These are phyloP conservation scores for Zygaena filipendulae DNA, from an alignment of 2,888 invertebrate species.

Conservation along the genomic window DNA sequence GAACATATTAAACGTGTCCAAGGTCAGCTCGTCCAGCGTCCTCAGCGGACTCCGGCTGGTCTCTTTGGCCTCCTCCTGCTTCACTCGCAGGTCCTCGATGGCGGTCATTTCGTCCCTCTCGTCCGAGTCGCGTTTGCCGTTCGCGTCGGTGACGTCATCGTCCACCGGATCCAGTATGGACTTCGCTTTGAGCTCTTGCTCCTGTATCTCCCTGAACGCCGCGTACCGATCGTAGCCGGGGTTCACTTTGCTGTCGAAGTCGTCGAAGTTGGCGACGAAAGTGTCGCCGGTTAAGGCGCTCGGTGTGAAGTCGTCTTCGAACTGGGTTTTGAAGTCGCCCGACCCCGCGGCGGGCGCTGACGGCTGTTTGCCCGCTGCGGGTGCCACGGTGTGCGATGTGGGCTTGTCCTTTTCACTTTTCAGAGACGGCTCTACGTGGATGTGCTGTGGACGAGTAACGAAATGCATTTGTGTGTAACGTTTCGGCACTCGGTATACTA, in stretches of 20 bases:
- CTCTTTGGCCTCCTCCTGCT: slow-evolving; percentile 33
- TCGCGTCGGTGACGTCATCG: slow-evolving; percentile 22
- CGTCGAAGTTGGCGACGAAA: slow-evolving; percentile 76
- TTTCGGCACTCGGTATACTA: too few relatives aligned
- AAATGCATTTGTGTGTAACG: too few relatives aligned
- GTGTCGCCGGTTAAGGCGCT: slow-evolving; percentile 42
- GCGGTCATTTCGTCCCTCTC: slow-evolving; percentile 43
- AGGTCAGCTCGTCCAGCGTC: slow-evolving; percentile 45
- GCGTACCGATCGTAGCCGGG: slow-evolving; percentile 84
- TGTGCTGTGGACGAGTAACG: too few relatives aligned
- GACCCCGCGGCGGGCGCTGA: slow-evolving; percentile 18
- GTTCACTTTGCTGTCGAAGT: slow-evolving; percentile 65
- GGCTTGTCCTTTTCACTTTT: slow-evolving; percentile 34
- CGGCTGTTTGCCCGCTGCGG: slow-evolving; percentile 20
- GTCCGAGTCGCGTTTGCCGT: slow-evolving; percentile 44
- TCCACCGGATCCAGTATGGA: slow-evolving; percentile 42
- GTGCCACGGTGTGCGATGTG: slow-evolving; percentile 14
- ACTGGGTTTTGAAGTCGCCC: slow-evolving; percentile 59
- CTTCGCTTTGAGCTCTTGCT: slow-evolving; percentile 73
- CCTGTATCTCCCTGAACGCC: slow-evolving; percentile 86
- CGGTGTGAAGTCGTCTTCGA: slow-evolving; percentile 74
- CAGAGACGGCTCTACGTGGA: slow-evolving; percentile 38
- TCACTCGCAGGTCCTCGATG: slow-evolving; percentile 35
- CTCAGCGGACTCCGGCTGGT: slow-evolving; percentile 44
- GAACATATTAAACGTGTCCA: slow-evolving; percentile 53